Base-by-base conservation (phyloP, 1,140 invertebrate genomes). In the Pollicipes pollicipes region DNA sequence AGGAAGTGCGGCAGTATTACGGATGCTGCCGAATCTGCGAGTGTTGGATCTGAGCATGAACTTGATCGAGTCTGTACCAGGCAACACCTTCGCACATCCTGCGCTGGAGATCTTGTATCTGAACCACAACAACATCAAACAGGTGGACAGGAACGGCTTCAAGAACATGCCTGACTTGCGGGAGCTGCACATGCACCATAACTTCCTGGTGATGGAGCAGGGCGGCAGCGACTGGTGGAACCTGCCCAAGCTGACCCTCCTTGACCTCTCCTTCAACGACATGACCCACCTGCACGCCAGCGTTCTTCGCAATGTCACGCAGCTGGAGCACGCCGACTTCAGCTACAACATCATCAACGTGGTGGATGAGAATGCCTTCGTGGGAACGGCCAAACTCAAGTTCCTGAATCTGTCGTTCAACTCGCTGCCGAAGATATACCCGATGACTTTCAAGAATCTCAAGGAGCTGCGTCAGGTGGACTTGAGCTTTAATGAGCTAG, bases 61-160 rank as follows among this genome's bases (percentile, higher is more conserved):
- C 28, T 10, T 66, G 8, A 66, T 66, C n/a, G 64, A 29, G 8
- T 16, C 64, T 3, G 64, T 66, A 1, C 64, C 64, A 3, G 64
- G 28, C 10, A 21, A 29, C 28, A 29, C 28, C 3, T 66, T 66
- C 64, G 28, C 8, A 3, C 64, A 66, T n/a, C 28, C 64, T 3
- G 3, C 64, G n/a, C n/a, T 66, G n/a, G 64, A 66, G 27, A 66
- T 66, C 28, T 10, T 66, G 10, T 29, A 66, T 24, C 28, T 66
- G 28, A 66, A 66, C 64, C 64, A 66, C 28, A 66, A 66, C 64
- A 66, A 66, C 28, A 28, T 66, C 8, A 66, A 66, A n/a, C 8
- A 66, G 28, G 6, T 66, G 27, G 26, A 8, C 10, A 8, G 10
- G 17, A 4, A 8, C 64, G 28, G 64, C n/a, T 29, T 66, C 27